Base-by-base conservation (phyloP, 2,888 invertebrate species). In the Petrophora chlorosata region DNA sequence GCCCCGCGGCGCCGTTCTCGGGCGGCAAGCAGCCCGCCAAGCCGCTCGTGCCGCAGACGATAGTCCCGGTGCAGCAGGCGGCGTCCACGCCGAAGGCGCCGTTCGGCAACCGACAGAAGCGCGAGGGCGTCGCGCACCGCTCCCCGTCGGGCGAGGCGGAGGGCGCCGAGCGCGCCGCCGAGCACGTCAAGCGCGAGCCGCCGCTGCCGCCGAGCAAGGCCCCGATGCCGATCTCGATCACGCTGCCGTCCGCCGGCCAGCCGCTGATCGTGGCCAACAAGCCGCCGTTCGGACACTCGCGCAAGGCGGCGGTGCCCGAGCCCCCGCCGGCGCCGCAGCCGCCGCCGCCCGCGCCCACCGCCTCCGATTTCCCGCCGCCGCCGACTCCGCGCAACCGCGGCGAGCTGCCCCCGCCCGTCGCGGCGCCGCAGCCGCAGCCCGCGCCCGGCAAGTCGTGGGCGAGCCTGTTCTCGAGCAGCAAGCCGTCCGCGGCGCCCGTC, bases 401-500 rank as follows among this genome's bases (percentile, higher is more conserved):
- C 0, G 89, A 87, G 32, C 74, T 81, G 0, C 83, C 87, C 0
- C 62, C 84, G 0, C 80, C 84, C 1, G 73, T 74, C 3, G 67
- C 77, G 0, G 70, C 70, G 32, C 80, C 82, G 3, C 88, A 83
- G 48, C 86, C 83, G 1, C 84, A 79, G 51, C 85, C 88, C 0
- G 85, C 88, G 0, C 74, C 90, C 10, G 83, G 91, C 51, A 89
- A 92, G 38, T 93, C 94, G 0, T 94, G 94, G 94, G 94, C 94
- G 1, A 94, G 94, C 75, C 70, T 94, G 9, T 94, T 94, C 75
- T 91, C 87, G 2, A 90, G 66, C 48, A 90, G 66, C 48, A 87
- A 87, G 61, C 40, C 0, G 3, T 63, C 76, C 12, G 65, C 59
- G 14, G 61, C 72, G 14, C 44, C 64, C 2, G 45, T 63, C 1